Base-by-base conservation (phyloP, 1,140 invertebrate species). In the Eufriesea mexicana region DNA sequence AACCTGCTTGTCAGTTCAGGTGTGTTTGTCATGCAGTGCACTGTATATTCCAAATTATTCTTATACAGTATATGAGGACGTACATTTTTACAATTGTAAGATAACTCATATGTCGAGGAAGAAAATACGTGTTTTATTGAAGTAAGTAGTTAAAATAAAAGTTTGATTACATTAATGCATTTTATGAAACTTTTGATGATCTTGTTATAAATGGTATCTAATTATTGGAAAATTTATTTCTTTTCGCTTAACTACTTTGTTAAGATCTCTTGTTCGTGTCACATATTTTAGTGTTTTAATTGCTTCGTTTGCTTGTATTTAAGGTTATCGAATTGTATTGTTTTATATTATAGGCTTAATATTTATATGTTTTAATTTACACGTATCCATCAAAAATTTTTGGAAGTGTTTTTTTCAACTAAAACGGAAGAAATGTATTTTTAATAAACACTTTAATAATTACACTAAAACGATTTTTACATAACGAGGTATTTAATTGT, bases 1-100 rank as follows among this genome's bases (percentile, higher is more conserved):
- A 79, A 67, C 20, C 55, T 35, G 47, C 47, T 35, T 86, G 61
- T 45, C 81, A 87, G 86, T 87, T 62, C 54, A 42, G 74, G 67
- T 64, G 73, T 59, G 66, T 51, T 55, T 28, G 72, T 79, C 62
- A 68, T 71, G 82, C 78, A n/a, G 67, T 75, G 67, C 54, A 35
- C 54, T 64, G 0, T 55, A 28, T 28, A n/a, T 51, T 47, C 57
- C 20, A 6, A 85, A 72, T 85, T 76, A 67, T 25, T 67, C 9
- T 35, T 18, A 7, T 57, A 20, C 35, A 42, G 16, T 16, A 54
- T 25, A 77, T 14, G 64, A 49, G 9, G 49, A 81, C 55, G 28
- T 67, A 20, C 1, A 47, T 10, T 5, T 12, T 12, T n/a, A n/a
- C 28, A 45, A 35, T 51, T 61, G 23, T 45, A 73, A 55, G 71